Conservation (phyloP, 2,888 invertebrate species). For the Pandemis heparana region DNA sequence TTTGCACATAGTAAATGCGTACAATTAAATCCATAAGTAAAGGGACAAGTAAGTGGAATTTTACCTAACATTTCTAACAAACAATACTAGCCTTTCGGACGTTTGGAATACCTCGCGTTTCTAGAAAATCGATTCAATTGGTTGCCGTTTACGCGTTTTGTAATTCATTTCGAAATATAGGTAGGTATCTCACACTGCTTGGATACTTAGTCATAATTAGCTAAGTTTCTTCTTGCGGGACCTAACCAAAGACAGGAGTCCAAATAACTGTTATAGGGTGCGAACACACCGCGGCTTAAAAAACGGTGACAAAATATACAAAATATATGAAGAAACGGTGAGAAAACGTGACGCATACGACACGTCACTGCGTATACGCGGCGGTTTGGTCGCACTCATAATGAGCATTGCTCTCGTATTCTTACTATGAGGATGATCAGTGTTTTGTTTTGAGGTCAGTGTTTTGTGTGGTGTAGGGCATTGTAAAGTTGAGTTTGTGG, state of each 20-base stretch:
- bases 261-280: not conserved
- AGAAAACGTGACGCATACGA: too few relatives aligned
- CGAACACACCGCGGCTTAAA: too few relatives aligned
- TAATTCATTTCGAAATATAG: not conserved
- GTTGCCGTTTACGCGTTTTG: not conserved
- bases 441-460: too few relatives aligned
- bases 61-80: constrained; percentile 47
- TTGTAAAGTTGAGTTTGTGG: too few relatives aligned
- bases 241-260: not conserved
- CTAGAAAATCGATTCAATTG: constrained; percentile 51
- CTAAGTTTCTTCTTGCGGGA: not conserved
- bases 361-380: too few relatives aligned
- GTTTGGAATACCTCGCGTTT: constrained; percentile 49
- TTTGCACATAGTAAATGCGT: constrained; percentile 66
- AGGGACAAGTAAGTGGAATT: constrained; percentile 47
- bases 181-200: not conserved
- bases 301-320: too few relatives aligned
- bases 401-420: too few relatives aligned
- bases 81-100: constrained; percentile 22
- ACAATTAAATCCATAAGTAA: constrained; percentile 64
- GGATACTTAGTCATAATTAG: not conserved
- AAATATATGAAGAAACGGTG: too few relatives aligned
- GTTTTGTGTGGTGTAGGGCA: too few relatives aligned
- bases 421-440: too few relatives aligned
- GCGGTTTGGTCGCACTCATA: too few relatives aligned